Evolutionary conservation across 2,113 vertebrate genomes (phyloP).

Genomic region (Corynorhinus townsendii): DNA sequence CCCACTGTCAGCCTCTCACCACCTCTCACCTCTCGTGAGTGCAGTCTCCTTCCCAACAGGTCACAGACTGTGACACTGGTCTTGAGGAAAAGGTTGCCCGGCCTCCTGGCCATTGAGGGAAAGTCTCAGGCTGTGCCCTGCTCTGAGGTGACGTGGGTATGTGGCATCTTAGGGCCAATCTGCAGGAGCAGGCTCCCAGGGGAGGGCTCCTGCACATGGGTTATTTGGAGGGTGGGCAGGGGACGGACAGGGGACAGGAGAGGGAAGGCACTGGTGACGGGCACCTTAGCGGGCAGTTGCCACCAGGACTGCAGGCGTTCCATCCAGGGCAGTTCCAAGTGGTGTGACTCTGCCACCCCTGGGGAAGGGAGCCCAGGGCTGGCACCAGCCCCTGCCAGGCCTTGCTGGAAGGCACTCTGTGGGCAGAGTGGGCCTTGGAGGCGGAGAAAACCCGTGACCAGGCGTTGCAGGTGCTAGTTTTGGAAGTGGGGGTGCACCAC

Average conservation of each 20-base stretch:
- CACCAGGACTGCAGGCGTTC: not conserved
- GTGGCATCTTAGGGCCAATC: rapidly evolving
- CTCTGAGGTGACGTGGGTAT: not conserved
- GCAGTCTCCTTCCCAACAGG: not conserved
- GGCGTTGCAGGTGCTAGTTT: not conserved
- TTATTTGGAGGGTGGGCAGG: not conserved
- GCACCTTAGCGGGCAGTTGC: not conserved
- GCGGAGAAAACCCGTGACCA: not conserved
- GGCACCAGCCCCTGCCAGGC: not conserved
- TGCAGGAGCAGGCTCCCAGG: not conserved
- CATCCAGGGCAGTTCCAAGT: not conserved
- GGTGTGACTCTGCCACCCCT: not conserved
- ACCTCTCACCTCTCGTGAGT: rapidly evolving
- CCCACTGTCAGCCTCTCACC: not conserved
- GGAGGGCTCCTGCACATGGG: not conserved
- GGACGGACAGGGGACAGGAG: not conserved
- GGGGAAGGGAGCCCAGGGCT: not conserved
- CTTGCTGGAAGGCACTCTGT: rapidly evolving
- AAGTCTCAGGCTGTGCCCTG: not conserved
- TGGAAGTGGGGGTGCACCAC: not conserved
- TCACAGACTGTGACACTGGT: not conserved
- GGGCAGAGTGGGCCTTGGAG: not conserved
- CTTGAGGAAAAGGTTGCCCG: not conserved
- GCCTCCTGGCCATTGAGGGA: not conserved
- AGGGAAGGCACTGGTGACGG: not conserved